Base-by-base conservation (phyloP, 1,140 invertebrate species). In the Stenopsyche tienmushanensis region DNA sequence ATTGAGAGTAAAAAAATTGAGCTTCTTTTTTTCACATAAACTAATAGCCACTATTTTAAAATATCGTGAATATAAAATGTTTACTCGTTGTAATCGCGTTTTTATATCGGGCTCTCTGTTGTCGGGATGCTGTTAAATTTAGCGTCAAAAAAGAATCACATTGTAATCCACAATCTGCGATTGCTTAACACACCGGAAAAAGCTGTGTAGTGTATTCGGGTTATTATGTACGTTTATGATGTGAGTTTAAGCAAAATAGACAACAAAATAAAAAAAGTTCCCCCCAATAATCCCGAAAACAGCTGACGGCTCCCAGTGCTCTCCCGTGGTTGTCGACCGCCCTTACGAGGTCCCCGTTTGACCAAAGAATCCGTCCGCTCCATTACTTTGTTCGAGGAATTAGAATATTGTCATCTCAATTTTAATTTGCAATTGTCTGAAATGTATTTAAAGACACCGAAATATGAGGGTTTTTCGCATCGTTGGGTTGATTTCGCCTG, bases 201-300 rank as follows among this genome's bases (percentile, higher is more conserved):
- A 20, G 24, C 23, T 2, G 21, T 25, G 18, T 47, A 47, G 44
- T 47, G 44, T 5, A 7, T 47, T 47, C 17, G 8, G 10, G 44
- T 18, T 47, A 47, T 47, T 47, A 20, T 47, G 10, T 15, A 9
- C 44, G 44, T 20, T 47, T 47, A 20, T 47, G 52, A 54, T 54
- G 52, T 21, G 47, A 49, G 47, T 54, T 54, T 25, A 54, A 54
- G 52, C 24, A 54, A 54, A 54, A 54, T 25, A 54, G 52, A 25
- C 52, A 54, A 54, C 52, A 54, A 54, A 15, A 25, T 54, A 54
- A 26, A 54, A 54, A 54, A 13, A 25, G 15, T n/a, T n/a, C 52
- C 52, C 52, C 52, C 52, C 10, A 7, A 24, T 53, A 53, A 53
- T 53, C 50, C 50, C 10, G 23, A 24, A 9, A 20, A 42, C 53